phyloP scores from a whole-genome alignment of 2,113 vertebrate genomes.

The Gadus chalcogrammus region DNA sequence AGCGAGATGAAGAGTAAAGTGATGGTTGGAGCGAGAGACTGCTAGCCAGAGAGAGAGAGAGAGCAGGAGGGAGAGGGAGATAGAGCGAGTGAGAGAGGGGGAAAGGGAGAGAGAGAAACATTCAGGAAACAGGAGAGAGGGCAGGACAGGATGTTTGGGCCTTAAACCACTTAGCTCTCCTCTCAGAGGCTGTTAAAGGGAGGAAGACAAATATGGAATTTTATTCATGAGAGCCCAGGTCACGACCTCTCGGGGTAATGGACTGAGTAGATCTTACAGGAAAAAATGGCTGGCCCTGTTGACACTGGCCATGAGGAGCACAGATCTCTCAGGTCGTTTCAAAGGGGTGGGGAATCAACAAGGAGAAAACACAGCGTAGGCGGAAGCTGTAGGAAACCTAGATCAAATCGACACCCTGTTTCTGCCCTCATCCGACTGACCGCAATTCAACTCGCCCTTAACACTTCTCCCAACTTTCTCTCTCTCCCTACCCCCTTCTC shows the following conservation, averaged over 20 bases:
- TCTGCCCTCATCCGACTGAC: neutral
- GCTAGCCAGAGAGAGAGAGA: neutral
- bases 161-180: slow-evolving; percentile 36
- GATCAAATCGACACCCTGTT: slow-evolving; percentile 13
- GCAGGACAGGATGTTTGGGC: slow-evolving; percentile 33
- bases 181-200: slow-evolving; percentile 23
- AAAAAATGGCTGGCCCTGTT: slow-evolving; percentile 36
- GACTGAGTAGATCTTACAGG: slow-evolving; percentile 31
- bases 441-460: slow-evolving; percentile 17
- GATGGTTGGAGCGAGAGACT: neutral
- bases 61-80: neutral
- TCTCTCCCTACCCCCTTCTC: neutral
- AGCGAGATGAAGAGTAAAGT: neutral
- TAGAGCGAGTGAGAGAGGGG: slow-evolving; percentile 10
- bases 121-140: neutral
- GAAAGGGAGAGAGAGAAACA: neutral
- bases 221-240: slow-evolving; percentile 29
- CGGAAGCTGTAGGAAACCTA: slow-evolving; percentile 25
- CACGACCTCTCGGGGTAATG: slow-evolving; percentile 22
- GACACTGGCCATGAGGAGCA: slow-evolving; percentile 34
- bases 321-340: slow-evolving; percentile 25
- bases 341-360: slow-evolving; percentile 36
- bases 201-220: slow-evolving; percentile 58
- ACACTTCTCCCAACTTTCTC: slow-evolving; percentile 24
- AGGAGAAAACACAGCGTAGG: slow-evolving; percentile 29